These are phyloP conservation scores for Glaucopsyche alexis DNA, from an alignment of 2,888 invertebrate species.

Conservation along the genomic window DNA sequence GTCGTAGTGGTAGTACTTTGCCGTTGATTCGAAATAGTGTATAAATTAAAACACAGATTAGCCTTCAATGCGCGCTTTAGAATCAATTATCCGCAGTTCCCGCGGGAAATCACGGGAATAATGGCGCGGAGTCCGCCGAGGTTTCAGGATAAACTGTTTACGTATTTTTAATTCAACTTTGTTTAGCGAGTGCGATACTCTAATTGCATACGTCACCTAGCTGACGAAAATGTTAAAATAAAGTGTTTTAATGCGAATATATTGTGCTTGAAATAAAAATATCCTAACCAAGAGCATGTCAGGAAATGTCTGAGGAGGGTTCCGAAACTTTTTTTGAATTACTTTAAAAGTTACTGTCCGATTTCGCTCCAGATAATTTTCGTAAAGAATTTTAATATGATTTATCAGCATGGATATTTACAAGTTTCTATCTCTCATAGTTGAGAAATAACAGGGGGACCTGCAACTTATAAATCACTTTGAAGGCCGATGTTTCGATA, in stretches of 20 bases:
- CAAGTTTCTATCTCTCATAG: too few species aligned
- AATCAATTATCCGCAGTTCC: conserved; percentile 24
- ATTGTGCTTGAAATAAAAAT: too few species aligned
- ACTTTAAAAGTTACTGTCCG: too few species aligned
- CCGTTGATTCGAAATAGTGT: not conserved
- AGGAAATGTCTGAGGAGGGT: too few species aligned
- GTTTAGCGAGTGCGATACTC: not conserved
- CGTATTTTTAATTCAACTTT: conserved; percentile 15
- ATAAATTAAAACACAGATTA: conserved; percentile 20
- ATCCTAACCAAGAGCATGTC: too few species aligned
- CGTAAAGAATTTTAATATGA: too few species aligned
- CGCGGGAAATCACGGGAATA: conserved; percentile 24
- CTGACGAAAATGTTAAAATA: not conserved
- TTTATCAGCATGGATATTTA: too few species aligned
- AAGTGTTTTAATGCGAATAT: not conserved
- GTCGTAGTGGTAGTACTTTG: not conserved
- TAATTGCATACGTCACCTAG: not conserved
- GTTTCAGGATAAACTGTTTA: conserved; percentile 21
- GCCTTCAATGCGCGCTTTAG: conserved; percentile 16
- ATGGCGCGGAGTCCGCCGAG: not conserved
- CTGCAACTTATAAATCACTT: too few species aligned
- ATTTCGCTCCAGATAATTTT: too few species aligned
- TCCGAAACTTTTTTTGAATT: too few species aligned
- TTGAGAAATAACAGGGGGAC: too few species aligned
- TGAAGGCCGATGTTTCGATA: too few species aligned